These are phyloP conservation scores for Nannobrachium achirus DNA, from an alignment of 2,113 vertebrate species.

Conservation along the genomic window DNA sequence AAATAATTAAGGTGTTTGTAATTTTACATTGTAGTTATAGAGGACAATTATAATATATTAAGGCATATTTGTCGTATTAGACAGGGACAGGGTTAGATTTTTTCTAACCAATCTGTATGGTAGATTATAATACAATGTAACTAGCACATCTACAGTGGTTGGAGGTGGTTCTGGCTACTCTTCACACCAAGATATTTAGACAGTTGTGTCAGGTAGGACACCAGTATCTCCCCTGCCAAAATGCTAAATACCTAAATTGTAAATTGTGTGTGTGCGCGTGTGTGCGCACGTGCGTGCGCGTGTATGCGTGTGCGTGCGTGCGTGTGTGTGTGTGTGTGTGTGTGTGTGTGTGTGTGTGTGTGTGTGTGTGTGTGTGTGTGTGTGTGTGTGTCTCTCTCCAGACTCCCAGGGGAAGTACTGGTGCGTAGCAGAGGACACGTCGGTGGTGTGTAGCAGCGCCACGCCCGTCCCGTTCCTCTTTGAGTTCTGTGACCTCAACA, in stretches of 20 bases:
- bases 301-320: not conserved
- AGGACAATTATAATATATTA: too few relatives aligned
- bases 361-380: not conserved
- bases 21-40: too few relatives aligned
- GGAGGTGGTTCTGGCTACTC: conserved; percentile 26
- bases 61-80: too few relatives aligned
- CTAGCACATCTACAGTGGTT: too few relatives aligned
- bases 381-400: conserved; percentile 52
- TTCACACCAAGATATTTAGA: too few relatives aligned
- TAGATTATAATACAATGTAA: too few relatives aligned
- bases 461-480: conserved; percentile 90
- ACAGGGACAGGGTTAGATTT: too few relatives aligned
- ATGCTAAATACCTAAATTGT: too few relatives aligned
- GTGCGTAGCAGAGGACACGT: conserved; percentile 86
- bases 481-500: conserved; percentile 95
- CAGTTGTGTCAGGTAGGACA: too few relatives aligned
- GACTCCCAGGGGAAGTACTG: conserved; percentile 94
- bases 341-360: conserved; percentile 1
- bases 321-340: not conserved
- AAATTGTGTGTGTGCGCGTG: not conserved
- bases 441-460: conserved; percentile 88
- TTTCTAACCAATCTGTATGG: too few relatives aligned
- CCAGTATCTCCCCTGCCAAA: not conserved
- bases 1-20: too few relatives aligned
- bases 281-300: not conserved